Evolutionary conservation across 2,113 vertebrate species (phyloP).

Genomic region (cat (Felis catus)): F.catus_Fca126_mat1.0 CM031419.1:94122001-94122500

Average conservation of each 20-base stretch:
- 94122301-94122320: slow-evolving; percentile 48
- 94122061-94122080: neutral
- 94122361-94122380: neutral
- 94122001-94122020: neutral
- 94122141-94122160: slow-evolving; percentile 63
- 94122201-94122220: slow-evolving; percentile 66
- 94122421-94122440: neutral
- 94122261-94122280: neutral
- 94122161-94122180: slow-evolving; percentile 49
- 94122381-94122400: neutral
- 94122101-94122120: neutral
- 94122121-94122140: slow-evolving; percentile 44
- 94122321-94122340: slow-evolving; percentile 49
- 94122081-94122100: neutral
- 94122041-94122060: neutral
- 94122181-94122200: slow-evolving; percentile 52
- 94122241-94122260: slow-evolving; percentile 37
- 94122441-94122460: neutral
- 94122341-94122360: neutral
- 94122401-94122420: neutral
- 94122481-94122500: neutral
- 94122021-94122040: neutral
- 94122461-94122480: neutral
- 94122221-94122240: slow-evolving; percentile 33
- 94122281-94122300: slow-evolving; percentile 18